Conservation (phyloP, 2,797 vertebrate species). For the Morus bassanus region DNA sequence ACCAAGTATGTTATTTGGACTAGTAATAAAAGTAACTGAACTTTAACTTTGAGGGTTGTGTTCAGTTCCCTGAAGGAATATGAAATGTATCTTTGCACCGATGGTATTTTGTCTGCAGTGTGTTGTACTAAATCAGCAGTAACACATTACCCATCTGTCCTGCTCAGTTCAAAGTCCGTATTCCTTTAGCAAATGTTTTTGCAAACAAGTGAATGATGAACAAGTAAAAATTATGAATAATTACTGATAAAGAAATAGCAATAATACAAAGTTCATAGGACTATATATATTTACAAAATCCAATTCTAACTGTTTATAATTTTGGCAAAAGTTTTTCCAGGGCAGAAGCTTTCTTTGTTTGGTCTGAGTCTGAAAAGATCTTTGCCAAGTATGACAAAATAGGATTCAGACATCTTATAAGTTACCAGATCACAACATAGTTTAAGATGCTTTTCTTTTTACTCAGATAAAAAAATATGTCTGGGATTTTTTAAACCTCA, state of each 20-base stretch:
- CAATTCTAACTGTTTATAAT: background rate
- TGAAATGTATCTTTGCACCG: constrained; percentile 13
- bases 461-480: background rate
- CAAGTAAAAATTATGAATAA: background rate
- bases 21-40: constrained; percentile 15
- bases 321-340: background rate
- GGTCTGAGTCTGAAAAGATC: background rate
- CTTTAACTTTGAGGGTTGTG: background rate
- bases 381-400: constrained; percentile 59
- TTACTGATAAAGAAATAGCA: background rate
- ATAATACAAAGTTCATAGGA: background rate
- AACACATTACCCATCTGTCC: constrained; percentile 5
- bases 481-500: constrained; percentile 6
- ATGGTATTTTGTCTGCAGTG: constrained; percentile 37
- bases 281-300: background rate
- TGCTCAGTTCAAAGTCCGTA: background rate
- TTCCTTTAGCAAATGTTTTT: background rate
- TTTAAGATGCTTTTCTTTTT: background rate
- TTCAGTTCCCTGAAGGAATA: constrained; percentile 26
- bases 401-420: constrained; percentile 11
- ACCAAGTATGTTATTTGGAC: constrained; percentile 12
- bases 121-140: constrained; percentile 27
- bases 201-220: constrained; percentile 24
- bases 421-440: constrained; percentile 24
- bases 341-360: constrained; percentile 40